Conservation (phyloP, 2,113 vertebrate species). For the rat (Rattus norvegicus) region GRCr8 NC_086021.1:148078501-148079000, state of each 20-base stretch:
- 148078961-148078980: no score
- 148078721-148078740: neutral
- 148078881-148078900: neutral
- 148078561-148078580: conserved; percentile 47
- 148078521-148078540: conserved; percentile 59
- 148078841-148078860: conserved; percentile 19
- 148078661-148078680: neutral
- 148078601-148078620: conserved; percentile 44
- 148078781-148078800: neutral
- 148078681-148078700: conserved; percentile 38
- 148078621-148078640: conserved; percentile 51
- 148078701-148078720: conserved; percentile 43
- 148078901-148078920: conserved; percentile 20
- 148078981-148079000: neutral
- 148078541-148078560: conserved; percentile 51
- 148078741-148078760: conserved; percentile 48
- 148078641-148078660: neutral
- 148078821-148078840: conserved; percentile 21
- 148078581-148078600: conserved; percentile 13
- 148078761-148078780: conserved; percentile 11
- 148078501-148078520: conserved; percentile 42
- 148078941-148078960: no score
- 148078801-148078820: neutral
- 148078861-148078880: neutral
- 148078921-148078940: neutral